Evolutionary conservation across 2,797 vertebrate species (phyloP).

Genomic region (Helarctos malayanus): DNA sequence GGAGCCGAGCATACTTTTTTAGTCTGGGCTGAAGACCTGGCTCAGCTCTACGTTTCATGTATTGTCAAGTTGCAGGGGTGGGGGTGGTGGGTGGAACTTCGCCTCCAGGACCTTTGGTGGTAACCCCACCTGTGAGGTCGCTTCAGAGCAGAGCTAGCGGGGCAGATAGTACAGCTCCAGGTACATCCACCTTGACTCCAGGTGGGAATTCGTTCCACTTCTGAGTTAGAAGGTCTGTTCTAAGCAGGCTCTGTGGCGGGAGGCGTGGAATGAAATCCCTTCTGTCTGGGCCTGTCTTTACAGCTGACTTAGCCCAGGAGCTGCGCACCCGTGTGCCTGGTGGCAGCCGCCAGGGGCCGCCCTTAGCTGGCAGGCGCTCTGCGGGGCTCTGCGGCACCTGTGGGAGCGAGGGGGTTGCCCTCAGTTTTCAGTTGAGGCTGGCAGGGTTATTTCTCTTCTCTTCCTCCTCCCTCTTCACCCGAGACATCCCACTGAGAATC

Average conservation of each 20-base stretch:
- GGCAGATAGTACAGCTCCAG: not conserved
- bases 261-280: too few species aligned
- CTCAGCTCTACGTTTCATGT: accelerated
- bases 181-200: not conserved
- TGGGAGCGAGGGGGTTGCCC: not conserved
- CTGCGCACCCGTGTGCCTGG: too few species aligned
- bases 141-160: not conserved
- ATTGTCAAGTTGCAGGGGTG: not conserved
- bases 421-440: not conserved
- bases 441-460: not conserved
- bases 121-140: too few species aligned
- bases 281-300: accelerated
- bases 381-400: not conserved
- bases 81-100: not conserved
- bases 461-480: too few species aligned
- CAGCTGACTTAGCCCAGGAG: not conserved
- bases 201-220: not conserved
- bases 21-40: not conserved
- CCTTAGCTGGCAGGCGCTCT: not conserved
- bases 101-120: not conserved
- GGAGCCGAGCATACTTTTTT: not conserved
- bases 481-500: accelerated
- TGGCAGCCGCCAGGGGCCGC: not conserved
- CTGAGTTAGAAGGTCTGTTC: accelerated
- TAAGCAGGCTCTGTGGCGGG: not conserved